Evolutionary conservation across 2,888 invertebrate genomes (phyloP), one percentile per base, ranked within the genome.

Genomic region (Augochlorella aurata): DNA sequence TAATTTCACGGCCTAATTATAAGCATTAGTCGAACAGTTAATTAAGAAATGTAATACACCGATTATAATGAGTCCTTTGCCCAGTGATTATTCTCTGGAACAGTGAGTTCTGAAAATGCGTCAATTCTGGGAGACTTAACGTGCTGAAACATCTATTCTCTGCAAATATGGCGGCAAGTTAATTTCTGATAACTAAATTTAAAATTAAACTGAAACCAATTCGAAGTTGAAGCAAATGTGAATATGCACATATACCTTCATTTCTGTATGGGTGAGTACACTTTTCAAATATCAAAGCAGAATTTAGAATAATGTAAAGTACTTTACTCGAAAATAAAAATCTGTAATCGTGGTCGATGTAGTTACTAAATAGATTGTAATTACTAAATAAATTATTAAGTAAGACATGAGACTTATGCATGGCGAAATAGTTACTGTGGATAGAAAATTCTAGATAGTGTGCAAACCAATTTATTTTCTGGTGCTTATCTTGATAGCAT

Each of bases 1-100:
- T 90, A 87, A 90, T 91, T 93, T 93, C 92, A 92, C 91, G 93
- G 91, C 90, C 92, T 92, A 93, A 93, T 93, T 93, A 92, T 91
- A 92, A 88, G 89, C 89, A 92, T 92, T 93, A 91, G 88, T 86
- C 89, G 90, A 90, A 90, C 90, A 90, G 90, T 91, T 92, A 93
- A 93, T 93, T 93, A 93, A 89, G 85, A 90, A 90, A 91, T 91
- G 90, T 90, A 92, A 92, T 92, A 91, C 91, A 85, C 86, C 88
- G 87, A 90, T 91, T 91, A 90, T 90, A 91, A 91, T 87, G 90
- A 91, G 88, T 87, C 87, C 88, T 44, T 83, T 83, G 82, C 76
- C 83, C 79, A 80, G 85, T 84, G 89, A 77, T 87, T 88, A 90
- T 86, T 89, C 90, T 90, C 89, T 86, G 93, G 92, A 93, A 93